Evolutionary conservation across 1,140 invertebrate genomes (phyloP).

Genomic region (Ctenoplectra terminalis): DNA sequence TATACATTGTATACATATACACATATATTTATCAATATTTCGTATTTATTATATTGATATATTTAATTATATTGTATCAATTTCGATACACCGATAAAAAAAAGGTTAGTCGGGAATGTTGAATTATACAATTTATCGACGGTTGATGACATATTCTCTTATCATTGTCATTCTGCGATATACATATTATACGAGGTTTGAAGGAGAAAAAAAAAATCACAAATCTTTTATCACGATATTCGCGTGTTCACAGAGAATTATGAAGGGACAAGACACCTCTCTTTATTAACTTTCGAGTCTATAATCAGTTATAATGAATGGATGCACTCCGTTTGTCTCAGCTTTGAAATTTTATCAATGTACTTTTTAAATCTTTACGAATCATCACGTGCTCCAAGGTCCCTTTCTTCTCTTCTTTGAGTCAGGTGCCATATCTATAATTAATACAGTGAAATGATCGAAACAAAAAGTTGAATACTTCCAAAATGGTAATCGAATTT

Average conservation of each 20-base stretch:
- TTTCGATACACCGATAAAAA: constrained; percentile 62
- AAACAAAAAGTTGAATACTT: constrained; percentile 11
- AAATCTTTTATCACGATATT: constrained; percentile 49
- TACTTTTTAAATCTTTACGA: constrained; percentile 32
- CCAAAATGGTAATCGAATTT: constrained; percentile 37
- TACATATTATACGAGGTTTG: constrained; percentile 35
- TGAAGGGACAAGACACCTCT: constrained; percentile 21
- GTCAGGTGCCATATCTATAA: constrained; percentile 1
- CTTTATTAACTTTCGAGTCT: constrained; percentile 63
- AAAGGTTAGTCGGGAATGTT: constrained; percentile 62
- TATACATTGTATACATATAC: constrained; percentile 42
- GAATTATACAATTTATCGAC: constrained; percentile 66
- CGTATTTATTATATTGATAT: constrained; percentile 74
- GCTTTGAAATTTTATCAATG: constrained; percentile 52
- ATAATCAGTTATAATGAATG: constrained; percentile 62
- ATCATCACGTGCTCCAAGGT: constrained; percentile 20
- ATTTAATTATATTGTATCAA: constrained; percentile 69
- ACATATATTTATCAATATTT: constrained; percentile 66
- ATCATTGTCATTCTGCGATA: constrained; percentile 56
- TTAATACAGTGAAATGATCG: background rate
- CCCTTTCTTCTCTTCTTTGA: constrained; percentile 27
- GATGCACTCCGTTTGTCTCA: constrained; percentile 62
- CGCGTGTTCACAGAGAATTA: constrained; percentile 57
- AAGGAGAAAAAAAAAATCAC: constrained; percentile 35
- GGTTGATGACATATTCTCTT: constrained; percentile 60